These are phyloP conservation scores for Torymus auratus DNA, from an alignment of 2,888 invertebrate species.

Conservation along the genomic window DNA sequence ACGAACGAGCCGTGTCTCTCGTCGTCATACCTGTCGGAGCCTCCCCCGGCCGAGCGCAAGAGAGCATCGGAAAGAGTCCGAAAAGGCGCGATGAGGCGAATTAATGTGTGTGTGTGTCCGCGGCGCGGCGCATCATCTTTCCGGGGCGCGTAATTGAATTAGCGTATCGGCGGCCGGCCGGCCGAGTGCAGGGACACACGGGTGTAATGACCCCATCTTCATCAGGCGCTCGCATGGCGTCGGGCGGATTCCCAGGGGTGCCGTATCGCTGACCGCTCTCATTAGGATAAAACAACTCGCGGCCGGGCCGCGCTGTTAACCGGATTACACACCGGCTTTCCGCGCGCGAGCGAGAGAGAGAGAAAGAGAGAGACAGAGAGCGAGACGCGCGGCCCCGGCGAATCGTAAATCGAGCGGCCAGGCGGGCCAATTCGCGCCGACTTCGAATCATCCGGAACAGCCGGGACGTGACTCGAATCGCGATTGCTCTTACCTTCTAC, in stretches of 20 bases:
- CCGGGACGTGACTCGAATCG: constrained; percentile 55
- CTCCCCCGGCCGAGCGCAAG: background rate
- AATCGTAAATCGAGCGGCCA: constrained; percentile 46
- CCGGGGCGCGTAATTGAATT: constrained; percentile 43
- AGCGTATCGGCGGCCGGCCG: constrained; percentile 7
- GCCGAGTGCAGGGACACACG: constrained; percentile 36
- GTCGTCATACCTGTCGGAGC: background rate
- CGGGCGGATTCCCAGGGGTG: constrained; percentile 70
- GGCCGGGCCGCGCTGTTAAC: constrained; percentile 63
- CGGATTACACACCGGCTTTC: constrained; percentile 66
- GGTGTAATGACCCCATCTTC: constrained; percentile 71
- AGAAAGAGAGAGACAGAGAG: background rate
- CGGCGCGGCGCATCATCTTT: no score
- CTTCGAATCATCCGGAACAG: constrained; percentile 55
- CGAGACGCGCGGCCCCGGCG: background rate
- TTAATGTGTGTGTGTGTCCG: constrained; percentile 21
- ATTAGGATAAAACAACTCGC: constrained; percentile 74
- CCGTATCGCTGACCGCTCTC: constrained; percentile 71
- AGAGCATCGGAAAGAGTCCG: constrained; percentile 7
- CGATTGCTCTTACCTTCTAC: constrained; percentile 11
- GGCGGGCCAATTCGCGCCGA: constrained; percentile 54
- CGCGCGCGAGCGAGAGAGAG: constrained; percentile 32
- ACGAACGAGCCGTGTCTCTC: background rate
- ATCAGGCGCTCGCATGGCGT: constrained; percentile 60
- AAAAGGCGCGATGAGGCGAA: constrained; percentile 52